These are phyloP conservation scores for Thripadectes ignobilis DNA, from an alignment of 2,797 vertebrate species.

Conservation along the genomic window DNA sequence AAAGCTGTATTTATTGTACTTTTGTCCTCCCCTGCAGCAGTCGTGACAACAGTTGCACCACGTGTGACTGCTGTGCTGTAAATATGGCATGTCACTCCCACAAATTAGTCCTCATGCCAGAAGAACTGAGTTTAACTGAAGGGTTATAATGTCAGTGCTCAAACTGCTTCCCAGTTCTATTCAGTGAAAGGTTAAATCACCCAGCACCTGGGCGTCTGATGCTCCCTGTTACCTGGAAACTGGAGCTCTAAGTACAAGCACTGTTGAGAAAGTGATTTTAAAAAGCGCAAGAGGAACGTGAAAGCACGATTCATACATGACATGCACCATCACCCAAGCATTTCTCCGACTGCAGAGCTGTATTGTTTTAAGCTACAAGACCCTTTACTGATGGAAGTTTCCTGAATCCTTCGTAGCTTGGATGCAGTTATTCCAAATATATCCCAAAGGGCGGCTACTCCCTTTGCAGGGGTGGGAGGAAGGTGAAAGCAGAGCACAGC, in stretches of 20 bases:
- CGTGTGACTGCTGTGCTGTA: not conserved
- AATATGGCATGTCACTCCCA: not conserved
- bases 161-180: not conserved
- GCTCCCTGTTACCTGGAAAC: conserved; percentile 59
- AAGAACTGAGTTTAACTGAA: not conserved
- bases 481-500: not conserved
- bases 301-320: not conserved
- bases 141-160: not conserved
- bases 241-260: not conserved
- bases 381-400: not conserved
- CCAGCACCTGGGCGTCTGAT: not conserved
- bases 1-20: not conserved
- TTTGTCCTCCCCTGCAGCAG: not conserved
- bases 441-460: not conserved
- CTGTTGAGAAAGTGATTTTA: not conserved
- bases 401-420: not conserved
- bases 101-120: not conserved
- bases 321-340: not conserved
- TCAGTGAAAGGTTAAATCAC: not conserved
- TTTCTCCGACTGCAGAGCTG: not conserved
- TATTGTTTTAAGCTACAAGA: not conserved
- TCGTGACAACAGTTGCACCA: not conserved
- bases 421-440: not conserved
- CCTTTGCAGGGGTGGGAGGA: not conserved
- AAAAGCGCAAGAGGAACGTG: not conserved